Evolutionary conservation across 2,113 vertebrate species (phyloP), one percentile per base, ranked within the genome.

Genomic region (Leptobrachium ailaonicum): DNA sequence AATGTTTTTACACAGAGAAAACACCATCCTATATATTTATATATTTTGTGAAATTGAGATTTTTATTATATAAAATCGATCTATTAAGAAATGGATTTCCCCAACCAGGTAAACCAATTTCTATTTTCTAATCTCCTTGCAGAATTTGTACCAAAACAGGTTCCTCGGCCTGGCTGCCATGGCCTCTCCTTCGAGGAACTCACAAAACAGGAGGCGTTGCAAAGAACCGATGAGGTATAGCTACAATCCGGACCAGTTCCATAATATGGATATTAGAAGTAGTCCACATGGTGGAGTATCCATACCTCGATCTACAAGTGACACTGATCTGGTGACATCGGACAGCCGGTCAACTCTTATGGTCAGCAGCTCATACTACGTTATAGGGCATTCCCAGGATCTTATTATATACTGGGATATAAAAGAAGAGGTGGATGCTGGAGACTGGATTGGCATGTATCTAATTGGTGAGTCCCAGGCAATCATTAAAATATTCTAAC

Each of bases 361-460:
- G 83, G 94, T 96, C 89, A 98, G 93, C 92, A 93, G 94, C 86
- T 97, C 95, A 77, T 92, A 93, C 88, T 99, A 97, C 82, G 93
- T 92, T 82, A 94, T 99, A 0, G 96, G 96, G 62, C 95, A 97
- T 82, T 95, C 95, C 0, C 94, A 96, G 74, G 95, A 96, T 84
- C 88, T 99, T 8, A 89, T 97, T 64, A 95, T 99, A 85, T 94
- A 95, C 71, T 99, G 98, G 98, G 96, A 99, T 90, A 97, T 99
- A 88, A 98, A 96, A 82, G 98, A 99, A 78, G 97, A 98, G 45
- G 98, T 99, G 82, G 98, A 99, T 12, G 95, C 97, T 3, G 96
- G 97, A 9, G 97, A 99, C 87, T 99, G 97, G 98, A 98, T 99
- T 0, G 98, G 98, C 87, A 98, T 99, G 96, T 99, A 99, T 87